Evolutionary conservation across 2,797 vertebrate species (phyloP).

Genomic region (Phalloptychus januarius): DNA sequence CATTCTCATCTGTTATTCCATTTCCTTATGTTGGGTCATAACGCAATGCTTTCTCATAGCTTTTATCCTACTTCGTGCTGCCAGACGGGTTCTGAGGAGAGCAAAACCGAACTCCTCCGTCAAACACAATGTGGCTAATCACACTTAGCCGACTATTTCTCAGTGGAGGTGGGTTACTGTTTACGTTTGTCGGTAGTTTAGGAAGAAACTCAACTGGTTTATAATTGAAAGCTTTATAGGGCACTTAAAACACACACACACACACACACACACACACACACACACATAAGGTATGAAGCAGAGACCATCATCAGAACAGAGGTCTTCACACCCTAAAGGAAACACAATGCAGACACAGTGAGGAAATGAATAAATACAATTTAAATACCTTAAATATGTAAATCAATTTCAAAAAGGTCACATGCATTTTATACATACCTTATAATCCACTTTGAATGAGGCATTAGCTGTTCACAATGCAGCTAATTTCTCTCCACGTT

Average conservation of each 20-base stretch:
- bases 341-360: neutral
- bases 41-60: neutral
- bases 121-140: neutral
- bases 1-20: neutral
- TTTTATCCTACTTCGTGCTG: neutral
- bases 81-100: neutral
- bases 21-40: neutral
- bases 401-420: constrained; percentile 24
- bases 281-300: too few relatives aligned
- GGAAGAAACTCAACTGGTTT: neutral
- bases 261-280: too few relatives aligned
- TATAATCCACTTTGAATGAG: constrained; percentile 19
- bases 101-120: neutral
- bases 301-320: neutral
- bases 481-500: neutral
- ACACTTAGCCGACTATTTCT: neutral
- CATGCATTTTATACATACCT: constrained; percentile 22
- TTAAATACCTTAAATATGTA: neutral
- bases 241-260: too few relatives aligned
- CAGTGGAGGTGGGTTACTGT: neutral
- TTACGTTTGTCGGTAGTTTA: neutral
- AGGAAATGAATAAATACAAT: constrained; percentile 8
- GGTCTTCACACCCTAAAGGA: constrained; percentile 10
- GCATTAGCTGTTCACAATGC: constrained; percentile 14
- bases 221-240: neutral